Base-by-base conservation (phyloP, 2,113 vertebrate species). In the Arenaria interpres region DNA sequence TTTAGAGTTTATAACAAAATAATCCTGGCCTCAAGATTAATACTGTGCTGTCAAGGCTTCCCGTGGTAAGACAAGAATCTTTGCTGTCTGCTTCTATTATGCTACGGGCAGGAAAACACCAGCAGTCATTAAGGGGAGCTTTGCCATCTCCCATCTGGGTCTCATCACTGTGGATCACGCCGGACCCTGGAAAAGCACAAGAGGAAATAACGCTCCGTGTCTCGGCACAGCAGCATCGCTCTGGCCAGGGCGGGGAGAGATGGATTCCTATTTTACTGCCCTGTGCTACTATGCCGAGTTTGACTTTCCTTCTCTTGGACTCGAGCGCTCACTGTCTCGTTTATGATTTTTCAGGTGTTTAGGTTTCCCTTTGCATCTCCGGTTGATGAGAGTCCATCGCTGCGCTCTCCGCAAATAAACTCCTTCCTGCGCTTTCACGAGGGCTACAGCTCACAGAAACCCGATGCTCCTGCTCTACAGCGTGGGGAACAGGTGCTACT, bases 131-230 rank as follows among this genome's bases (percentile, higher is more conserved):
- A 73, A 80, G 62, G 78, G 75, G 93, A 71, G 27, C 48, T 94
- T 96, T 91, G 84, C 81, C 66, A 78, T 82, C 80, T 92, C 91
- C 93, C 93, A 85, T 90, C 94, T 93, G 91, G 80, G 73, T 95
- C 96, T 84, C 89, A 81, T 91, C 93, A 85, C 54, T 4, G 27
- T 1, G 0, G 10, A 18, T 16, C 32, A 5, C 75, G 25, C 37
- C 17, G 75, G 54, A 76, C 74, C n/a, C 72, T 77, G 45, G 20
- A 46, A 85, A 88, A 76, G 39, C 9, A 39, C 57, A 85, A 27
- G 74, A 76, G 85, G 85, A 95, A 88, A 80, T 12, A 37, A 83
- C 6, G 48, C 14, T 74, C 48, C 66, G 0, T 25, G 43, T 24
- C 62, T 63, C 8, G 0, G 13, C 33, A 45, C 37, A 24, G 56